A percentile compares a stretch with the other conserved stretches of the same genome.
These are phyloP conservation scores for Gari tellinella DNA, from an alignment of 2,888 invertebrate species.

Conservation along the genomic window DNA sequence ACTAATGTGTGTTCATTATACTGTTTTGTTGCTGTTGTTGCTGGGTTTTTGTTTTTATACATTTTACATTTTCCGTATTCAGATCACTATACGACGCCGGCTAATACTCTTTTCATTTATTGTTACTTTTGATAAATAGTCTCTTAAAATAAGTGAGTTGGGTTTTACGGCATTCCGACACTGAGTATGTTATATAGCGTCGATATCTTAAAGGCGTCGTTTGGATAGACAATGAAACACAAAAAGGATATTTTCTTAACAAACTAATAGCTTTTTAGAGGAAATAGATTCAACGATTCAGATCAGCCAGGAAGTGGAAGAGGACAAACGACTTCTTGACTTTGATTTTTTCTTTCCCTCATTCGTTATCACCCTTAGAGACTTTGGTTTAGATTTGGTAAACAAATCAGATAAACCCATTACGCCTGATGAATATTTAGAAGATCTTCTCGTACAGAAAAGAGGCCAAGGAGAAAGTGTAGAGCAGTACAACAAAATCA, in stretches of 20 bases:
- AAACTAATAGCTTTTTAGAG: conserved; percentile 2
- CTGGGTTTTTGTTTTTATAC: too few relatives aligned
- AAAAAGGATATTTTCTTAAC: not conserved
- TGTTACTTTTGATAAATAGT: too few relatives aligned
- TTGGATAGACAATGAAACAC: too few relatives aligned
- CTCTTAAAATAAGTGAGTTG: too few relatives aligned
- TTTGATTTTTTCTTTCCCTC: conserved; percentile 10
- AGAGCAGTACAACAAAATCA: not conserved
- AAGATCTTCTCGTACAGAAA: conserved; percentile 1
- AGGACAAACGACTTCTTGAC: not conserved
- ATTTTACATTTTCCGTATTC: too few relatives aligned
- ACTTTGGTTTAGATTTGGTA: not conserved
- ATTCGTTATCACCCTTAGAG: conserved; percentile 2
- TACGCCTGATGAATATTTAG: conserved; percentile 3
- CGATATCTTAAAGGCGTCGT: too few relatives aligned
- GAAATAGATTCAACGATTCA: conserved; percentile 2
- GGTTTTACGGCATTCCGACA: too few relatives aligned
- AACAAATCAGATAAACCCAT: not conserved
- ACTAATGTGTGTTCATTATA: too few relatives aligned
- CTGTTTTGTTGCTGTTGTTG: too few relatives aligned
- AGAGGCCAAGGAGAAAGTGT: conserved; percentile 1
- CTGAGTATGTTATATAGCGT: too few relatives aligned
- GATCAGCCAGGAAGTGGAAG: not conserved
- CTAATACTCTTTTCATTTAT: too few relatives aligned
- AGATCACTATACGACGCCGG: too few relatives aligned